Base-by-base conservation (phyloP, 2,113 vertebrate species). In the Machaerirhynchus nigripectus region DNA sequence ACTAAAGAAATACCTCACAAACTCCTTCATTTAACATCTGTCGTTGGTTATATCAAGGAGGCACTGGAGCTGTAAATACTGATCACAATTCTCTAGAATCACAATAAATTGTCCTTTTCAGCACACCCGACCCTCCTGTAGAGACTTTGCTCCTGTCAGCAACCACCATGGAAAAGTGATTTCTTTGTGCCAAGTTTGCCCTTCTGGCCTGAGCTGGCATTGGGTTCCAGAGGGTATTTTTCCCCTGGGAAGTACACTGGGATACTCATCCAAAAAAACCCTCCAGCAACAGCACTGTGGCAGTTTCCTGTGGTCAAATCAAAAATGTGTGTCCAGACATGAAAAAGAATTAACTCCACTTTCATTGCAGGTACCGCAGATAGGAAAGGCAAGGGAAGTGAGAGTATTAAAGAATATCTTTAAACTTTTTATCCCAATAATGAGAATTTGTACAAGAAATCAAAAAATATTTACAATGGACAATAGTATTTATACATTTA, bases 401-500 rank as follows among this genome's bases (percentile, higher is more conserved):
- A 22, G 23, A 53, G 21, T 14, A 46, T 39, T 82, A 46, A 84
- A 69, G 27, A 65, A 27, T 22, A 15, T 2, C 21, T 69, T 56
- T 37, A 4, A 52, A 79, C 10, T 39, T 64, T 77, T 49, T 46
- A 42, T 39, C 69, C 28, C 7, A 40, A 9, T n/a, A 26, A 39
- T 42, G 15, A 1, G 26, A 47, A 57, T 76, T 56, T 37, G 15
- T 50, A 67, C 24, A 57, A n/a, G 15, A 56, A 40, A 56, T 40
- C 15, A 3, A 49, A 39, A 33, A 64, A 8, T 0, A n/a, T 24
- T 64, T 56, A 15, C 30, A 24, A 21, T 0, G 1, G 15, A 9
- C 18, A 33, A 19, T 8, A 39, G 22, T 39, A 39, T 14, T 39
- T 63, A 22, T 46, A 9, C 17, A 55, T 63, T 46, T 55, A 55